phyloP scores from a whole-genome alignment of 1,140 invertebrate genomes.

The Drosophila melanica region DNA sequence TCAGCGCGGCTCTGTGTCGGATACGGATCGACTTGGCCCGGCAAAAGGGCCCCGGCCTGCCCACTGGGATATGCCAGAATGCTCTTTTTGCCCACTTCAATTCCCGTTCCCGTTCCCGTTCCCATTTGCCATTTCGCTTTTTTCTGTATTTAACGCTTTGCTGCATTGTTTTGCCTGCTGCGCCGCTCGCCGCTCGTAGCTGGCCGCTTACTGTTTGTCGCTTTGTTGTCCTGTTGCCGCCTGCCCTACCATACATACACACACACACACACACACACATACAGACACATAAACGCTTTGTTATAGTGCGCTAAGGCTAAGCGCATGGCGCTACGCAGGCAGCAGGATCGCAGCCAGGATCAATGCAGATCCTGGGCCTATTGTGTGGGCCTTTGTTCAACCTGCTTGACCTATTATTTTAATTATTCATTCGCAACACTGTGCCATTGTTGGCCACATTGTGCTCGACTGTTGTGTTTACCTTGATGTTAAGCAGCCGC shows the following conservation, averaged over 20 bases:
- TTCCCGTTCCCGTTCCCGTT: background rate
- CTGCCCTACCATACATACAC: slow-evolving; percentile 6
- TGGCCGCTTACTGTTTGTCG: slow-evolving; percentile 44
- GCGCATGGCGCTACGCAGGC: slow-evolving; percentile 71
- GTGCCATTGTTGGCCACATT: slow-evolving; percentile 64
- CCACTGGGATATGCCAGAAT: slow-evolving; percentile 5
- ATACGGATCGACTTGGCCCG: slow-evolving; percentile 10
- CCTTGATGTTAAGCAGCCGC: slow-evolving; percentile 47
- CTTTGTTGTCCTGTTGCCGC: slow-evolving; percentile 27
- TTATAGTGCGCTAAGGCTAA: slow-evolving; percentile 56
- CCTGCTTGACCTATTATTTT: slow-evolving; percentile 76
- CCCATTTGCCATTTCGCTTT: slow-evolving; percentile 48
- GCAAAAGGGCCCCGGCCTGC: slow-evolving; percentile 19
- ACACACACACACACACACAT: slow-evolving; percentile 6
- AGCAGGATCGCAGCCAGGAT: slow-evolving; percentile 40
- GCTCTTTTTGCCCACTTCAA: slow-evolving; percentile 37
- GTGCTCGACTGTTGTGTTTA: slow-evolving; percentile 50
- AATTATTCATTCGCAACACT: slow-evolving; percentile 79
- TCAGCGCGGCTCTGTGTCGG: slow-evolving; percentile 27
- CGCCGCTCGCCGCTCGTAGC: slow-evolving; percentile 6
- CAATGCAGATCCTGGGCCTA: slow-evolving; percentile 53
- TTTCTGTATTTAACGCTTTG: slow-evolving; percentile 66
- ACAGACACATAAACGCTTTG: slow-evolving; percentile 7
- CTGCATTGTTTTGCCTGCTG: slow-evolving; percentile 75
- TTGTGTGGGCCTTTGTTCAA: slow-evolving; percentile 63